phyloP scores from a whole-genome alignment of 2,113 vertebrate genomes.

The Okapia johnstoni region DNA sequence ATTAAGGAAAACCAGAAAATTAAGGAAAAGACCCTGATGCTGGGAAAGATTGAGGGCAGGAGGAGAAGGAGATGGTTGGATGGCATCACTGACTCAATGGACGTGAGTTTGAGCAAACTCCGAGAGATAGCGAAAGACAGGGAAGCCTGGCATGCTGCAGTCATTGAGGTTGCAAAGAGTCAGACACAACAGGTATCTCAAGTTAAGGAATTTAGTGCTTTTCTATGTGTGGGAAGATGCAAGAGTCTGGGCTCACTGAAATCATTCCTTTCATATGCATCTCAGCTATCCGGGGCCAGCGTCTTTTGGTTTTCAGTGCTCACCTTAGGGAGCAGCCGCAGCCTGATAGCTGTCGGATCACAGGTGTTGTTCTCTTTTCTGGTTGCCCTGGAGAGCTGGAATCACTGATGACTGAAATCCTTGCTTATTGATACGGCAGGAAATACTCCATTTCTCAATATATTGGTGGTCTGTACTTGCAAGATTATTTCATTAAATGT shows the following conservation, averaged over 20 bases:
- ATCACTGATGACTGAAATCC: not conserved
- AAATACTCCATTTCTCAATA: not conserved
- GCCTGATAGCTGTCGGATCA: not conserved
- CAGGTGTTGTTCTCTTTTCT: not conserved
- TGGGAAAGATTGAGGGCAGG: not conserved
- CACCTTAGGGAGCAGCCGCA: not conserved
- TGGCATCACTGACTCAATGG: not conserved
- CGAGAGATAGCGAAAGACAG: not conserved
- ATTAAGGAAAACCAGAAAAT: not conserved
- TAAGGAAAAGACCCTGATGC: not conserved
- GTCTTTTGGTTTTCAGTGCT: not conserved
- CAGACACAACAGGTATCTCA: not conserved
- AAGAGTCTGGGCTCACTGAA: not conserved
- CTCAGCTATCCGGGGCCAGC: not conserved
- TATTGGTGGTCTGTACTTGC: not conserved
- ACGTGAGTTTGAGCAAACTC: not conserved
- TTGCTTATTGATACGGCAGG: not conserved
- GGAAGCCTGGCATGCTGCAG: not conserved
- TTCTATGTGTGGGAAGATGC: not conserved
- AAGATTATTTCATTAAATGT: conserved; percentile 5
- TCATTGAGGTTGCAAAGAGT: not conserved
- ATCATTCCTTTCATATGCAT: not conserved
- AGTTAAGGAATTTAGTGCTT: not conserved
- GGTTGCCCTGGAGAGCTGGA: not conserved
- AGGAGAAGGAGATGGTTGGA: not conserved